These are phyloP conservation scores for Procavia capensis DNA, from an alignment of 2,113 vertebrate genomes.

Conservation along the genomic window DNA sequence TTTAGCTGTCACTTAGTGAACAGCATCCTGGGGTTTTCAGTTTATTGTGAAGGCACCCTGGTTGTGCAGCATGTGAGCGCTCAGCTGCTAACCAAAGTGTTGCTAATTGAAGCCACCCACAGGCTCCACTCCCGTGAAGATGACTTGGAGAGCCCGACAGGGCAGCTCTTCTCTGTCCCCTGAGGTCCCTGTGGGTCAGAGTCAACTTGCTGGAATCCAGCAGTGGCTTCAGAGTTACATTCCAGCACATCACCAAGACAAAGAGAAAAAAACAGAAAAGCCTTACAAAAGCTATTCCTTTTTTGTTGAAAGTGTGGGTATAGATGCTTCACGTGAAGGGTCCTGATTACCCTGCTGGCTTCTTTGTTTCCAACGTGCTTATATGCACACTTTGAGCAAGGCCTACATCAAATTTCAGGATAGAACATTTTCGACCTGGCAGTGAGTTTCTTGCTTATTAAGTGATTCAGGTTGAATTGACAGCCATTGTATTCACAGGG, in stretches of 20 bases:
- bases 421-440: background rate
- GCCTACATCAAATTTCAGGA: background rate
- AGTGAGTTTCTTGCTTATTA: background rate
- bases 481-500: background rate
- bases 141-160: no score
- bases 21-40: no score
- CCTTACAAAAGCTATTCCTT: background rate
- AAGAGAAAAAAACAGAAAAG: slow-evolving; percentile 2
- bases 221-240: background rate
- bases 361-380: no score
- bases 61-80: no score
- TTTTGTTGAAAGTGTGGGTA: background rate
- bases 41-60: no score
- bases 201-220: background rate
- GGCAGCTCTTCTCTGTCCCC: no score
- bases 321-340: background rate
- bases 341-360: background rate
- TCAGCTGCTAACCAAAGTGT: no score
- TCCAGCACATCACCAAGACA: background rate
- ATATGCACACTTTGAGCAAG: background rate
- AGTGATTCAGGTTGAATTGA: background rate
- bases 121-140: no score
- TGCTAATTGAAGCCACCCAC: no score
- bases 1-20: no score
- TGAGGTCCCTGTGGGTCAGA: background rate